These are phyloP conservation scores for Euplexia lucipara DNA, from an alignment of 2,888 invertebrate species.

Conservation along the genomic window DNA sequence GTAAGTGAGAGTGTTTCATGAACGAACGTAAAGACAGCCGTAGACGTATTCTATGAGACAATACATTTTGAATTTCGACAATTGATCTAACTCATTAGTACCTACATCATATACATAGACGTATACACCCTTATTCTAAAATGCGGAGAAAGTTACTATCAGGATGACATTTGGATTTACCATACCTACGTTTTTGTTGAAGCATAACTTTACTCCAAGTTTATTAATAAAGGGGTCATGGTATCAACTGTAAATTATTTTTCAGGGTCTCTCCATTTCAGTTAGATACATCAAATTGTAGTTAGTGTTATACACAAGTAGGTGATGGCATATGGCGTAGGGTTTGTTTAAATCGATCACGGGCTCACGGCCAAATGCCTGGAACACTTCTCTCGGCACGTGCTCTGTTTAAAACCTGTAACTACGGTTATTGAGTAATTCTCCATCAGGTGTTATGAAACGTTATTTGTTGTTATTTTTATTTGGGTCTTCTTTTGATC, in stretches of 20 bases:
- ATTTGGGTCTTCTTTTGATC: neutral
- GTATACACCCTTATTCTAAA: too few species aligned
- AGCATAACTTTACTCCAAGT: too few species aligned
- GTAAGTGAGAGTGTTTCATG: slow-evolving; percentile 76
- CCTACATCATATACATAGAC: neutral
- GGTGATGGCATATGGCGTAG: too few species aligned
- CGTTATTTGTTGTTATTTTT: neutral
- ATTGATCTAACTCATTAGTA: neutral
- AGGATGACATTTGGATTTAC: too few species aligned
- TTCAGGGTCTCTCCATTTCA: neutral
- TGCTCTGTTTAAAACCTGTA: slow-evolving; percentile 25
- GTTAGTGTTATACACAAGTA: slow-evolving; percentile 28
- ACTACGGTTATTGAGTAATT: slow-evolving; percentile 22
- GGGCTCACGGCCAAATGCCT: slow-evolving; percentile 30
- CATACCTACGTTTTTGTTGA: too few species aligned
- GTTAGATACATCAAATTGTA: neutral
- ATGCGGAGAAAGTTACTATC: neutral
- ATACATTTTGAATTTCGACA: neutral
- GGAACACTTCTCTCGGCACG: slow-evolving; percentile 46
- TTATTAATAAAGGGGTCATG: too few species aligned
- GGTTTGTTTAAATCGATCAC: slow-evolving; percentile 37
- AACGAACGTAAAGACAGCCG: slow-evolving; percentile 30
- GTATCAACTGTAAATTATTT: slow-evolving; percentile 2
- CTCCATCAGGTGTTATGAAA: slow-evolving; percentile 27
- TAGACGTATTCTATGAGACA: slow-evolving; percentile 10